Base-by-base conservation (phyloP, 2,113 vertebrate species). In the Vireo altiloquus region DNA sequence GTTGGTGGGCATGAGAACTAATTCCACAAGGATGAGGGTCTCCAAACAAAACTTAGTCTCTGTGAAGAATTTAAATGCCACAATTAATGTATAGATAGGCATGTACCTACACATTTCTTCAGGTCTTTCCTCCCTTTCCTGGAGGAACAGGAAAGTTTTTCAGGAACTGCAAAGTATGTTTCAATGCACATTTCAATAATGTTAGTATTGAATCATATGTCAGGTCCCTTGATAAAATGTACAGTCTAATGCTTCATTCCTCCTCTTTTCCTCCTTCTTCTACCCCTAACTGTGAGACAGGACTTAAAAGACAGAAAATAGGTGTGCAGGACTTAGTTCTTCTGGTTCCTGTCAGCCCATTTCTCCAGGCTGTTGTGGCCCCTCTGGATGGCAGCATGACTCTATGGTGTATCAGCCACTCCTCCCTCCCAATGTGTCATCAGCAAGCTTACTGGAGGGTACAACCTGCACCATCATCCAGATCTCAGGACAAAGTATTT, bases 181-280 rank as follows among this genome's bases (percentile, higher is more conserved):
- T 95, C 76, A 94, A 87, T 96, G 89, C 46, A 89, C 22, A 22
- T 82, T 33, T 72, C 61, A 94, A n/a, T 91, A 95, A 90, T 28
- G 90, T 64, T 91, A 88, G 64, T 68, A 80, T 37, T 70, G 69
- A 95, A 60, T 91, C 70, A 35, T 83, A 75, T 82, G 52, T 65
- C 63, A 86, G 63, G 76, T 94, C 46, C 23, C 70, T 89, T 83
- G 64, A 39, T 65, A 90, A 65, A 82, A 95, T 61, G 78, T 61
- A 21, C 42, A 93, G 28, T 85, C 52, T 86, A 94, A 94, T 59
- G 24, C 8, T 95, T 90, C 33, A 50, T 92, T 95, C 52, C 24
- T 66, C 31, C 21, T 28, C 70, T 70, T 42, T 11, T 7, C 8
- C 14, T 68, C 10, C 20, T 94, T 74, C 40, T 82, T 83, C 92